Percentiles rank a stretch among this genome's conserved stretches.
These are phyloP conservation scores for Panthera tigris DNA, from an alignment of 2,113 vertebrate genomes.

Conservation along the genomic window DNA sequence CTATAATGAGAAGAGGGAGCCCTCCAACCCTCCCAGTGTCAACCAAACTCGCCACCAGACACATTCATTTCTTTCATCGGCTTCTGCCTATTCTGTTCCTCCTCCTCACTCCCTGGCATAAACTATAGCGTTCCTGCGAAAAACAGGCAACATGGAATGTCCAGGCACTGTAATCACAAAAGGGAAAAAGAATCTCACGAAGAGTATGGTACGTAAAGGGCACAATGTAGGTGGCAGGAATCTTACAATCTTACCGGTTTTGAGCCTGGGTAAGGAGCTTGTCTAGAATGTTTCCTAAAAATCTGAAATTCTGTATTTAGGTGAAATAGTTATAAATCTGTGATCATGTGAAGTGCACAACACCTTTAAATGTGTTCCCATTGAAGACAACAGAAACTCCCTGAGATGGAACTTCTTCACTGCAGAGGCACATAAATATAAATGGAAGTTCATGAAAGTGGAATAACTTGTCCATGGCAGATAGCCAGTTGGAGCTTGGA, in stretches of 20 bases:
- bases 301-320: not conserved
- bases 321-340: not conserved
- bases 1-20: not conserved
- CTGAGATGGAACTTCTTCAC: not conserved
- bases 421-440: not conserved
- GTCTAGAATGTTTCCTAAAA: not conserved
- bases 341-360: not conserved
- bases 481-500: not conserved
- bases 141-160: not conserved
- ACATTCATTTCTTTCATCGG: rapidly evolving
- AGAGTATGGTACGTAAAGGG: not conserved
- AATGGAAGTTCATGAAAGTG: not conserved
- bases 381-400: not conserved
- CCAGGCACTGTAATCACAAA: not conserved
- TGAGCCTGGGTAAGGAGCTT: not conserved
- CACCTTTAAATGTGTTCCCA: not conserved
- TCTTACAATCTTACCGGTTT: not conserved
- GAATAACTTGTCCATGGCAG: not conserved
- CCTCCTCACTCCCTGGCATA: not conserved
- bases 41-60: not conserved
- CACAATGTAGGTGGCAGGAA: not conserved
- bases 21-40: not conserved
- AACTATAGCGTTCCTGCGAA: not conserved
- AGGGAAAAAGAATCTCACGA: not conserved
- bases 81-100: not conserved